Conservation (phyloP, 2,797 vertebrate species). For the Danio aesculapii region DNA sequence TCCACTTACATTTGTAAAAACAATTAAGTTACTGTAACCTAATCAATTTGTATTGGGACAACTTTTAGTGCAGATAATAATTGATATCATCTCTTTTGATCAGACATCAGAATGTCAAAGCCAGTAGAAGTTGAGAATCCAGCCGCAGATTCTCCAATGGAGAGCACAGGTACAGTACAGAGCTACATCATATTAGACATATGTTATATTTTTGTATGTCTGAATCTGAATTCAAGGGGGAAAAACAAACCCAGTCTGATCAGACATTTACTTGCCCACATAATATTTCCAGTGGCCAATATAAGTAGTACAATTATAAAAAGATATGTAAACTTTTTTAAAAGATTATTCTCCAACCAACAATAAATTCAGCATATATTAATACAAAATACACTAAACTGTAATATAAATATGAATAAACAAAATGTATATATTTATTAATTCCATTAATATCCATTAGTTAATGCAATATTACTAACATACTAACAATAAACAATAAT, state of each 20-base stretch:
- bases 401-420: no score
- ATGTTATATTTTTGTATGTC: not conserved
- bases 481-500: no score
- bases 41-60: no score
- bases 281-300: not conserved
- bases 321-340: no score
- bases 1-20: no score
- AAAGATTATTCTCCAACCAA: no score
- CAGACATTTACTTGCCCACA: not conserved
- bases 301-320: not conserved
- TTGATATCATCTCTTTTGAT: constrained; percentile 43
- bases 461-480: no score
- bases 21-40: no score
- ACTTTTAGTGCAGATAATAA: not conserved
- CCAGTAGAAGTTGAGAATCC: constrained; percentile 87
- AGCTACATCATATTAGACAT: not conserved
- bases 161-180: constrained; percentile 74
- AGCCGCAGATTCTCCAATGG: constrained; percentile 85
- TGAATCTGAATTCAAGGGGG: not conserved
- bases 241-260: not conserved
- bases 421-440: no score
- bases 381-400: no score
- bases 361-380: no score
- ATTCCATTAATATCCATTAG: no score
- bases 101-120: constrained; percentile 97